phyloP scores from a whole-genome alignment of 2,797 vertebrate genomes.

The Bradypodion ventrale region DNA sequence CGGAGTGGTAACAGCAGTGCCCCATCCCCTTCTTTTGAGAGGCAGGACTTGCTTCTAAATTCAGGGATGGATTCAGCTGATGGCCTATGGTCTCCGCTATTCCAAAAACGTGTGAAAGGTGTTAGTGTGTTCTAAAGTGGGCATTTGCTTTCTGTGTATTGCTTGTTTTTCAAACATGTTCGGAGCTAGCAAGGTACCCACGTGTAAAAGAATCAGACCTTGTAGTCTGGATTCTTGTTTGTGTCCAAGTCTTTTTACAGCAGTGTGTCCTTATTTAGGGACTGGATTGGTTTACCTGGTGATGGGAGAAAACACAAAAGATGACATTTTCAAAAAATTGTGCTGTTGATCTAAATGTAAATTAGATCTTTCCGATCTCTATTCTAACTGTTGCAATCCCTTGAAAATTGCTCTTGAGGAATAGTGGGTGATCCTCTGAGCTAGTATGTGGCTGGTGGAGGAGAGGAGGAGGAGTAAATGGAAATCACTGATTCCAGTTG shows the following conservation, averaged over 20 bases:
- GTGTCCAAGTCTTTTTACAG: constrained; percentile 30
- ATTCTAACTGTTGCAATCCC: not conserved
- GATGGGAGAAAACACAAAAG: not conserved
- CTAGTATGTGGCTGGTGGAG: not conserved
- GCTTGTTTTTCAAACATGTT: not conserved
- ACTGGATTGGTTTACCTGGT: constrained; percentile 40
- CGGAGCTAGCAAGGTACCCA: not conserved
- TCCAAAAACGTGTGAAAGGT: not conserved
- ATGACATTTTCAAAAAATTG: constrained; percentile 14
- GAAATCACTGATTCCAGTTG: not conserved
- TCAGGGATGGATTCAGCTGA: not conserved
- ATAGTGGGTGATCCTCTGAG: not conserved
- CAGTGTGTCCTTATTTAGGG: constrained; percentile 63
- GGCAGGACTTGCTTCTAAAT: not conserved
- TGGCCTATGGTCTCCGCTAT: not conserved
- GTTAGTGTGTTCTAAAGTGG: not conserved
- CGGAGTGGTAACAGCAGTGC: not conserved
- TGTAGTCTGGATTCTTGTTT: constrained; percentile 50
- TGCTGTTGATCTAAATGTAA: not conserved
- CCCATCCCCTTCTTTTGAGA: not conserved
- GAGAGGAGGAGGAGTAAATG: not conserved
- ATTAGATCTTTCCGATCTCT: not conserved
- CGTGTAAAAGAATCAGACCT: constrained; percentile 49
- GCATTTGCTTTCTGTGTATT: not conserved
- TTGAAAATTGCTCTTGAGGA: not conserved